These are phyloP conservation scores for Bombus breviceps DNA, from an alignment of 1,140 invertebrate species.

Conservation along the genomic window DNA sequence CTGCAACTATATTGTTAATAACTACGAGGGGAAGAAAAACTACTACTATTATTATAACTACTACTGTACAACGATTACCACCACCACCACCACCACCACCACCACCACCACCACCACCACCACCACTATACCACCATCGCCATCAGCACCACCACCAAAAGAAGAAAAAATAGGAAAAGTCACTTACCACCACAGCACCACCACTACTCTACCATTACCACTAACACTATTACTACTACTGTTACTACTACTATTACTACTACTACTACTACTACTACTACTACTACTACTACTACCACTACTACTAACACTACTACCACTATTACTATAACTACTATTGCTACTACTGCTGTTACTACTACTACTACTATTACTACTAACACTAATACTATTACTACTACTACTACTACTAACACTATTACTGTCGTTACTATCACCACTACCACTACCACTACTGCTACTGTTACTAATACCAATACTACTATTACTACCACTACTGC, in stretches of 20 bases:
- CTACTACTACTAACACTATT: too few species aligned
- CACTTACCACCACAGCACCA: conserved; percentile 37
- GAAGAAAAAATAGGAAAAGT: not conserved
- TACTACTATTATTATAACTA: conserved; percentile 48
- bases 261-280: conserved; percentile 40
- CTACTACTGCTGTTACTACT: conserved; percentile 32
- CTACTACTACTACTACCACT: conserved; percentile 46
- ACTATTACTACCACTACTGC: accelerated
- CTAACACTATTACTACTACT: conserved; percentile 48
- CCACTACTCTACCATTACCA: conserved; percentile 37
- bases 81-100: conserved; percentile 40
- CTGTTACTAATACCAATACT: too few species aligned
- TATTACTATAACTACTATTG: conserved; percentile 55
- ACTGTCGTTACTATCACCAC: too few species aligned
- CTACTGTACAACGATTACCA: conserved; percentile 30
- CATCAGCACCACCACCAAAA: conserved; percentile 32
- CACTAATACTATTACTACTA: not conserved
- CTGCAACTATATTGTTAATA: conserved; percentile 50
- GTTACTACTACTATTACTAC: not conserved
- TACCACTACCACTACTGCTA: too few species aligned
- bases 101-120: conserved; percentile 31
- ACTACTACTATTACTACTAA: conserved; percentile 49
- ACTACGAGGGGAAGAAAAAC: conserved; percentile 29
- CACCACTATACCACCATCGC: conserved; percentile 41
- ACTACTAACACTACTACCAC: conserved; percentile 59